These are phyloP conservation scores for Antigone vipio DNA, from an alignment of 2,113 vertebrate species.

Conservation along the genomic window DNA sequence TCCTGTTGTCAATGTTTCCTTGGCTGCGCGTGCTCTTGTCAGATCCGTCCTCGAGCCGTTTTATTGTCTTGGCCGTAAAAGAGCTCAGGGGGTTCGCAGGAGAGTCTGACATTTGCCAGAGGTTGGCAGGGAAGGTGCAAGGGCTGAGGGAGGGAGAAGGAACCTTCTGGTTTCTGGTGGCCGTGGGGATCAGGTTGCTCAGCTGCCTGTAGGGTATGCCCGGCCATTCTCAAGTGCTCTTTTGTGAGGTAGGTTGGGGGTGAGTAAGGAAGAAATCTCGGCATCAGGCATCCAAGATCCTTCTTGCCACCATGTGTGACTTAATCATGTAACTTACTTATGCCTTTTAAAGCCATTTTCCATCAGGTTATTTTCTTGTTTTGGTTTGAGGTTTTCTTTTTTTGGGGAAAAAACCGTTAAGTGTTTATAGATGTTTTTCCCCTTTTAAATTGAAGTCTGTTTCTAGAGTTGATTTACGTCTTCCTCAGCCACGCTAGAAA, in stretches of 20 bases:
- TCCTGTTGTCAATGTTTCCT: background rate
- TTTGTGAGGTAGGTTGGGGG: background rate
- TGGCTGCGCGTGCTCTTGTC: background rate
- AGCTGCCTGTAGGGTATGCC: background rate
- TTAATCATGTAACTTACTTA: background rate
- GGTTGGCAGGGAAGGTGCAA: background rate
- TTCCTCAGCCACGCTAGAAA: background rate
- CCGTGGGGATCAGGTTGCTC: background rate
- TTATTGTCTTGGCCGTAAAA: background rate
- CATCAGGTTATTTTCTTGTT: background rate
- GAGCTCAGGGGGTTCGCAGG: background rate
- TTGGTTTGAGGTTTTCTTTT: background rate
- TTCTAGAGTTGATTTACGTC: background rate
- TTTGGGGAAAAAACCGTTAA: rapidly evolving
- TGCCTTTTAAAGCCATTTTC: background rate
- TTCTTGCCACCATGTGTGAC: background rate
- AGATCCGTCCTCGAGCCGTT: background rate
- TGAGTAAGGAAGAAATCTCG: background rate
- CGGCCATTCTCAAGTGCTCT: background rate
- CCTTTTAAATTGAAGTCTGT: background rate
- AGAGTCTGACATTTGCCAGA: background rate
- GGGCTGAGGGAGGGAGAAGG: background rate
- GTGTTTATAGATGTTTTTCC: background rate
- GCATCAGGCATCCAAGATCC: background rate
- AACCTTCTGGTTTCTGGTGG: background rate